phyloP scores from a whole-genome alignment of 2,797 vertebrate genomes.

The Enteromius thamalakanensis region DNA sequence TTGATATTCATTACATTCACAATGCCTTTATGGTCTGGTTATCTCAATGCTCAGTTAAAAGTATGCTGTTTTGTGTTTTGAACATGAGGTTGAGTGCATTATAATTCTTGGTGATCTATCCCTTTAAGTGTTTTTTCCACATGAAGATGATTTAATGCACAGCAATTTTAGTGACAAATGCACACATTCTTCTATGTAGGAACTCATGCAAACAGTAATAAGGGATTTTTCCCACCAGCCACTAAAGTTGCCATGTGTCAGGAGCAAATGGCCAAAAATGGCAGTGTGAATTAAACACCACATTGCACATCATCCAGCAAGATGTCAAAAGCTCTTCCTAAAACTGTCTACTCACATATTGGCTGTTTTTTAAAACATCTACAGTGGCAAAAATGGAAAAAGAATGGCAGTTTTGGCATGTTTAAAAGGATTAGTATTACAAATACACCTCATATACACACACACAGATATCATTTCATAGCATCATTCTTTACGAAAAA shows the following conservation, averaged over 20 bases:
- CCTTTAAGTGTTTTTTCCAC: background rate
- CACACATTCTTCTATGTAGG: background rate
- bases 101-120: background rate
- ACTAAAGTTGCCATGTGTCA: background rate
- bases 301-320: background rate
- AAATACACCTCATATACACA: background rate
- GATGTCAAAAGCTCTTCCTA: background rate
- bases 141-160: background rate
- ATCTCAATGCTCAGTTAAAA: background rate
- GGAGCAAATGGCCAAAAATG: background rate
- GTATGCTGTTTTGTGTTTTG: background rate
- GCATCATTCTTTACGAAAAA: background rate
- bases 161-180: background rate
- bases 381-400: background rate
- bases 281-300: background rate
- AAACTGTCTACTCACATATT: background rate
- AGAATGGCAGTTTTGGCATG: background rate
- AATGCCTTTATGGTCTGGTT: background rate
- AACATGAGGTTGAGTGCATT: background rate
- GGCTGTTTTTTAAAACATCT: background rate
- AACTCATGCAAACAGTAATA: background rate
- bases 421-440: background rate
- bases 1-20: background rate
- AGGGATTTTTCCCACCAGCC: background rate
- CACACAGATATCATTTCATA: background rate